Evolutionary conservation across 2,113 vertebrate genomes (phyloP), one percentile per base, ranked within the genome.

Genomic region (Odontophorus gujanensis): DNA sequence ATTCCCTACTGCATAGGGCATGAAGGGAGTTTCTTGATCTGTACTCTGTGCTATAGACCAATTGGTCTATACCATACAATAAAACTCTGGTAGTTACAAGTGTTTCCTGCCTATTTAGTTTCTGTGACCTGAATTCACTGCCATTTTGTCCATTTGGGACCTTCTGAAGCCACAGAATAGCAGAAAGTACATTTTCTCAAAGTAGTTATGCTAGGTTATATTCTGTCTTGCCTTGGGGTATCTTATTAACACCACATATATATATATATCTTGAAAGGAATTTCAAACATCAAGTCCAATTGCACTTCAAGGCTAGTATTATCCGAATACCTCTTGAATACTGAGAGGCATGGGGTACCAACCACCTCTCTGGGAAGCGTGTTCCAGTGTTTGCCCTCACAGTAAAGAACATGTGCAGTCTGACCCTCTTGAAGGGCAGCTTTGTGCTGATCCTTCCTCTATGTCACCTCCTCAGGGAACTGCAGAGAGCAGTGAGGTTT

Each of bases 211-310:
- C 55, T 32, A 42, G 72, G 16, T 71, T 51, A 55, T 13, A 71
- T 47, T 71, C 13, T 55, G 13, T 53, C 82, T 80, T 30, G 26
- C 17, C 32, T 75, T 32, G 40, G 63, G 36, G 2, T 72, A 14
- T 72, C 25, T 65, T 42, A 20, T 3, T 68, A 82, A 47, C 32
- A 47, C 2, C 2, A 1, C 10, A 6, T 9, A 38, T 5, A 1
- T 55, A 15, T 58, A 43, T 32, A 32, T 67, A 38, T 13, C 15
- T 26, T 15, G 34, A 26, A 62, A 36, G 16, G 24, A 62, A 9
- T 25, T 40, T 17, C 36, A 40, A 26, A 28, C 22, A 63, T 38
- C 16, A 10, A 40, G 25, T 40, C 61, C 10, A 12, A 38, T 9
- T 63, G 36, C 25, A 40, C 25, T 26, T 63, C 36, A 63, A 36